Conservation (phyloP, 2,113 vertebrate genomes). For the Dascyllus trimaculatus region DNA sequence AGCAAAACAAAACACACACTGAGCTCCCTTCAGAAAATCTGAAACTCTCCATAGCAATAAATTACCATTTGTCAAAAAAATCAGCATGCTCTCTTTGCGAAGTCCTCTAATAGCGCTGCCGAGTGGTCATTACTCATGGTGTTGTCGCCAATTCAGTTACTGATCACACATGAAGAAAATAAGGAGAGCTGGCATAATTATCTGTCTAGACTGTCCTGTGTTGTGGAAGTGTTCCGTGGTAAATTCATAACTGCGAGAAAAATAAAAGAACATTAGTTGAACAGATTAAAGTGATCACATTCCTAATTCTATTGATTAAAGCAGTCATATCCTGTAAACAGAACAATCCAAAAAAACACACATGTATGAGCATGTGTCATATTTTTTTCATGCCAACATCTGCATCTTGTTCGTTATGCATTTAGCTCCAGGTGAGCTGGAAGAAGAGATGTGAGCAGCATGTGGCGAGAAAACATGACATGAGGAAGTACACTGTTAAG, state of each 20-base stretch:
- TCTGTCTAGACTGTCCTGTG: not conserved
- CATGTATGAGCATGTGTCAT: not conserved
- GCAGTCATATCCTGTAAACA: not conserved
- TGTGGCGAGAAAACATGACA: no score
- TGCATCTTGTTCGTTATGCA: no score
- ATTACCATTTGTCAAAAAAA: conserved; percentile 19
- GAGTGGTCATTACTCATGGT: conserved; percentile 41
- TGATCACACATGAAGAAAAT: conserved; percentile 29
- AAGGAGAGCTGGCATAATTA: conserved; percentile 10
- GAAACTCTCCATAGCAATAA: not conserved
- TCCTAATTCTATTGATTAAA: not conserved
- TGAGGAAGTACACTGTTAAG: no score
- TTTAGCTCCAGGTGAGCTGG: no score
- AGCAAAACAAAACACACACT: no score
- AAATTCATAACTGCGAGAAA: conserved; percentile 16
- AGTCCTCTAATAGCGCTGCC: not conserved
- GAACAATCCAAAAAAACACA: not conserved
- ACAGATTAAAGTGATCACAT: not conserved
- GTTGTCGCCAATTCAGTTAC: conserved; percentile 15
- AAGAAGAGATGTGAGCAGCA: no score
- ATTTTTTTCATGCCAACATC: no score
- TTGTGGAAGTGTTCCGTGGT: not conserved
- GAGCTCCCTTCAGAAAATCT: not conserved
- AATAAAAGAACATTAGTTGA: conserved; percentile 16
- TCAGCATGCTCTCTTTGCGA: conserved; percentile 11